phyloP scores from a whole-genome alignment of 2,797 vertebrate species.

The Echeneis naucrates region DNA sequence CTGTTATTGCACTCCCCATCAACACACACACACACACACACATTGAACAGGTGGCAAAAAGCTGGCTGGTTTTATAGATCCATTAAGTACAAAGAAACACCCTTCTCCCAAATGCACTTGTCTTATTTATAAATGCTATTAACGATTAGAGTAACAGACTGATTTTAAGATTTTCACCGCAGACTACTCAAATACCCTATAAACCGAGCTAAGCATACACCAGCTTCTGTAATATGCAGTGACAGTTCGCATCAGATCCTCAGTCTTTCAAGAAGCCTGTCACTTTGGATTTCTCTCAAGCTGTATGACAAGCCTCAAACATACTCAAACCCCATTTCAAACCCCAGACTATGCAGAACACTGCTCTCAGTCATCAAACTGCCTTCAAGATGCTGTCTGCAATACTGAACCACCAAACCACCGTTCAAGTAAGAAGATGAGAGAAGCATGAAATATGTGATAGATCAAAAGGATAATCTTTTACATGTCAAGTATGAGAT shows the following conservation, averaged over 20 bases:
- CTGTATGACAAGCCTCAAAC: conserved; percentile 69
- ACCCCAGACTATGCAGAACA: conserved; percentile 63
- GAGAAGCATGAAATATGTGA: conserved; percentile 19
- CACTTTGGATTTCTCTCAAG: conserved; percentile 73
- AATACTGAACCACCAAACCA: conserved; percentile 39
- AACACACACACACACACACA: not conserved
- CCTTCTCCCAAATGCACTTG: conserved; percentile 45
- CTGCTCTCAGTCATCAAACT: conserved; percentile 57
- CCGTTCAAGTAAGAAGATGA: conserved; percentile 23
- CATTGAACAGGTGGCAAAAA: conserved; percentile 58
- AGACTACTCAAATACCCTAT: conserved; percentile 58
- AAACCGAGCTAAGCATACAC: conserved; percentile 54
- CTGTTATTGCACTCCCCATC: conserved; percentile 2
- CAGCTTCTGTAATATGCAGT: conserved; percentile 65
- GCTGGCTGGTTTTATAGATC: conserved; percentile 51
- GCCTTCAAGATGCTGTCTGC: conserved; percentile 50
- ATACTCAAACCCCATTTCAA: conserved; percentile 66
- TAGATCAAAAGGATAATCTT: conserved; percentile 36
- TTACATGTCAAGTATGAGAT: conserved; percentile 8
- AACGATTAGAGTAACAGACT: conserved; percentile 47
- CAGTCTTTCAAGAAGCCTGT: conserved; percentile 71
- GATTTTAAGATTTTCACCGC: conserved; percentile 47
- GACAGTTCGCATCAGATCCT: conserved; percentile 77
- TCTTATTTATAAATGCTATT: conserved; percentile 55
- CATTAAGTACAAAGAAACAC: conserved; percentile 51